phyloP scores from a whole-genome alignment of 2,888 invertebrate genomes.

The Cryptocheilus praepositus region DNA sequence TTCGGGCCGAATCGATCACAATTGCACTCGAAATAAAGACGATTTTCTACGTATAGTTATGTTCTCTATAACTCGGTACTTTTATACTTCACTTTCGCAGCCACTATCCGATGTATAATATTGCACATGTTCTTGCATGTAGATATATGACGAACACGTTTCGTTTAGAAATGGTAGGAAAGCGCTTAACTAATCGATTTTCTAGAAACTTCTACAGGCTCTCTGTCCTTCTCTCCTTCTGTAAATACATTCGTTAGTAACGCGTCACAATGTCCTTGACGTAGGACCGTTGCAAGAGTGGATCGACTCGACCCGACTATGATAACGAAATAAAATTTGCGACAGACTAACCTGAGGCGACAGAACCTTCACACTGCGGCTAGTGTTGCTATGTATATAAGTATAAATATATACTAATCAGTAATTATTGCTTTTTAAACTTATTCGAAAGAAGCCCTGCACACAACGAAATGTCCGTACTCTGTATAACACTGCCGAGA shows the following conservation, averaged over 20 bases:
- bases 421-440: neutral
- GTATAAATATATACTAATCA: neutral
- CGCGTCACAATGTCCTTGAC: too few species aligned
- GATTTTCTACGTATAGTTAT: neutral
- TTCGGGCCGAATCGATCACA: slow-evolving; percentile 57
- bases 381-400: slow-evolving; percentile 38
- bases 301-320: slow-evolving; percentile 53
- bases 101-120: slow-evolving; percentile 3
- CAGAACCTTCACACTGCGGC: slow-evolving; percentile 70
- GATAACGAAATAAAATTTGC: slow-evolving; percentile 67
- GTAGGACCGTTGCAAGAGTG: slow-evolving; percentile 25
- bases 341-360: slow-evolving; percentile 73
- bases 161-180: neutral
- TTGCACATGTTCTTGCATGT: neutral
- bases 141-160: slow-evolving; percentile 1
- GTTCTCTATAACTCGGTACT: too few species aligned
- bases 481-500: too few species aligned
- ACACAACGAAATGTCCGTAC: neutral
- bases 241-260: too few species aligned
- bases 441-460: neutral
- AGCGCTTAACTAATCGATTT: slow-evolving; percentile 10
- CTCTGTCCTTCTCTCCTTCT: neutral
- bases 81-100: too few species aligned
- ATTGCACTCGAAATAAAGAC: slow-evolving; percentile 10
- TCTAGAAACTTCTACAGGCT: neutral